Percentiles rank a stretch among this genome's conserved stretches.
Evolutionary conservation across 2,113 vertebrate genomes (phyloP).

Genomic region (Okapia johnstoni): DNA sequence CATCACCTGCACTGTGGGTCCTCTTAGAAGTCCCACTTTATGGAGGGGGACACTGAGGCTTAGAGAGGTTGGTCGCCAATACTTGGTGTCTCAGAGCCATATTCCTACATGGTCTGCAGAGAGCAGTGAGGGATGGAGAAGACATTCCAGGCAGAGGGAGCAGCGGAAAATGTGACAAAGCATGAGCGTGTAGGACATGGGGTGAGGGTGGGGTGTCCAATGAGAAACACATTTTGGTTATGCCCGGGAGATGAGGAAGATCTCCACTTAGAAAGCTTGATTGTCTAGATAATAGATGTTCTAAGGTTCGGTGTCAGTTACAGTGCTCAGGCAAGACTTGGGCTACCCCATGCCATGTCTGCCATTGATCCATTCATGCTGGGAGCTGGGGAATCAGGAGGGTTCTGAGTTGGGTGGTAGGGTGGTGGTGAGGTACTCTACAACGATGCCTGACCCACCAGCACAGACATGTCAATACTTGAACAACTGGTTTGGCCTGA

Average conservation of each 20-base stretch:
- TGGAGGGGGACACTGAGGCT: not conserved
- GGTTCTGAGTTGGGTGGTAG: fast-evolving
- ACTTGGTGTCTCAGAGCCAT: not conserved
- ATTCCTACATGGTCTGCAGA: not conserved
- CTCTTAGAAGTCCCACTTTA: not conserved
- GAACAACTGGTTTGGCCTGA: not conserved
- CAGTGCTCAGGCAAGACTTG: not conserved
- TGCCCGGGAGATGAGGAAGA: not conserved
- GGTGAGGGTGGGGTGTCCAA: not conserved
- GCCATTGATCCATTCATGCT: not conserved
- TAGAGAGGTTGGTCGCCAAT: not conserved
- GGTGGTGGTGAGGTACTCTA: fast-evolving
- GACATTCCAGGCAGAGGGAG: not conserved
- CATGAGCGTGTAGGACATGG: not conserved
- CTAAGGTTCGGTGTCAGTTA: not conserved
- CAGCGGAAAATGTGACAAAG: no score
- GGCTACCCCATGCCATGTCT: not conserved
- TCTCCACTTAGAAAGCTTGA: not conserved
- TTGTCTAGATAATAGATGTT: not conserved
- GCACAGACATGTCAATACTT: not conserved
- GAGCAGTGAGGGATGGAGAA: not conserved
- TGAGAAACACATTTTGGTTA: not conserved
- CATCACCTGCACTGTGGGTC: not conserved
- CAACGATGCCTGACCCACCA: not conserved
- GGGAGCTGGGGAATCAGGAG: no score